Conservation (phyloP, 1,140 invertebrate species). For the Panagrolaimus sp. region DNA sequence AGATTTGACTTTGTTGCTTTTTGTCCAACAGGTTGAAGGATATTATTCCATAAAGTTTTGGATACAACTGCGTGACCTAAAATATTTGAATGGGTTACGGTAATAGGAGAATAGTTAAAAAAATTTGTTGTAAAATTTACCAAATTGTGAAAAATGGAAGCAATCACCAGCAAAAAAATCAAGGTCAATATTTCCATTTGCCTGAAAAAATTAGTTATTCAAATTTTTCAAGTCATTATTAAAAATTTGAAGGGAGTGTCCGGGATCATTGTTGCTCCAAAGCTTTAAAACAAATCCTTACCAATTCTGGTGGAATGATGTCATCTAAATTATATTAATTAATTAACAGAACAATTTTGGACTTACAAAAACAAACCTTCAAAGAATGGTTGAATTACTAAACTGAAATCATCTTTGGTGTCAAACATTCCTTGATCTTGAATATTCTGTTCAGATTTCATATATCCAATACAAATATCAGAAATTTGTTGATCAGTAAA, state of each 20-base stretch:
- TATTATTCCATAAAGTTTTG: slow-evolving; percentile 72
- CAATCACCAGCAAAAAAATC: slow-evolving; percentile 69
- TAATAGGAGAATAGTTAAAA: no score
- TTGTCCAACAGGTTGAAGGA: slow-evolving; percentile 69
- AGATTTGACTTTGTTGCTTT: slow-evolving; percentile 64
- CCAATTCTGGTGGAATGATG: slow-evolving; percentile 26
- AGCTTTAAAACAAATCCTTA: no score
- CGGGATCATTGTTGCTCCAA: no score
- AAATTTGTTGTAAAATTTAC: no score
- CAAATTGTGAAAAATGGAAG: slow-evolving; percentile 71
- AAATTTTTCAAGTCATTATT: no score
- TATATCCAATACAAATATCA: slow-evolving; percentile 29
- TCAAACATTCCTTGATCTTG: slow-evolving; percentile 58
- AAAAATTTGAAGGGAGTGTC: no score
- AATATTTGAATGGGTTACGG: no score
- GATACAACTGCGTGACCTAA: slow-evolving; percentile 67
- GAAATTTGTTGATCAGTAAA: slow-evolving; percentile 36
- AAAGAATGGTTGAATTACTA: slow-evolving; percentile 60
- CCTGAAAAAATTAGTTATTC: slow-evolving; percentile 24
- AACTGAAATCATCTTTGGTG: slow-evolving; percentile 62
- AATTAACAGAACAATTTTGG: no score
- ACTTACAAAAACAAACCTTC: no score
- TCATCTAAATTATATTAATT: no score
- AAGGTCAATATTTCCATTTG: slow-evolving; percentile 63
- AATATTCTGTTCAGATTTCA: slow-evolving; percentile 33